Evolutionary conservation across 2,888 invertebrate species (phyloP).

Genomic region (Frankliniella intonsa): DNA sequence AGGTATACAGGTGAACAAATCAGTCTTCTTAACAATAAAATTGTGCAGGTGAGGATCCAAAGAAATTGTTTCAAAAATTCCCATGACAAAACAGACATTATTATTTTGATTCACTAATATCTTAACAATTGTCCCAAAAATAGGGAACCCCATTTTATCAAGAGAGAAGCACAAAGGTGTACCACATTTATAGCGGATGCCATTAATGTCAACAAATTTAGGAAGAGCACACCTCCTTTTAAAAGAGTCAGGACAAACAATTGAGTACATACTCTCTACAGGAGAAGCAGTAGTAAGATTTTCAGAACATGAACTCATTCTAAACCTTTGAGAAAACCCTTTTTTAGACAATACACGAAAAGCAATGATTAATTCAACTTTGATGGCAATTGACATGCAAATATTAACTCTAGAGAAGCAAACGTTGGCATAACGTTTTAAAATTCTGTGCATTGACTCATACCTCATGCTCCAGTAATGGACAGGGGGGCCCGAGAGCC

Average conservation of each 20-base stretch:
- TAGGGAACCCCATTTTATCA: neutral
- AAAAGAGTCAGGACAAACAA: neutral
- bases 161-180: neutral
- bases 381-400: neutral
- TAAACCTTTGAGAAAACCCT: neutral
- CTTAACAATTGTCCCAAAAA: neutral
- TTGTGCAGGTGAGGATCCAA: neutral
- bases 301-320: neutral
- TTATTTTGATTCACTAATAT: neutral
- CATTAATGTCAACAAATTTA: neutral
- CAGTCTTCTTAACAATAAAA: neutral
- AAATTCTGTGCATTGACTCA: conserved; percentile 38
- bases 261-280: neutral
- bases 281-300: neutral
- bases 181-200: neutral
- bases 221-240: neutral
- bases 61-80: neutral
- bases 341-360: neutral
- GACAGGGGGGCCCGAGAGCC: conserved; percentile 37
- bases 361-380: neutral
- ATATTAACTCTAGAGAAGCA: conserved; percentile 35
- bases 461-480: conserved; percentile 38
- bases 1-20: neutral
- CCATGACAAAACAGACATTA: neutral
- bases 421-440: conserved; percentile 33